Conservation (phyloP, 2,113 vertebrate species). For the Phoenicopterus ruber region DNA sequence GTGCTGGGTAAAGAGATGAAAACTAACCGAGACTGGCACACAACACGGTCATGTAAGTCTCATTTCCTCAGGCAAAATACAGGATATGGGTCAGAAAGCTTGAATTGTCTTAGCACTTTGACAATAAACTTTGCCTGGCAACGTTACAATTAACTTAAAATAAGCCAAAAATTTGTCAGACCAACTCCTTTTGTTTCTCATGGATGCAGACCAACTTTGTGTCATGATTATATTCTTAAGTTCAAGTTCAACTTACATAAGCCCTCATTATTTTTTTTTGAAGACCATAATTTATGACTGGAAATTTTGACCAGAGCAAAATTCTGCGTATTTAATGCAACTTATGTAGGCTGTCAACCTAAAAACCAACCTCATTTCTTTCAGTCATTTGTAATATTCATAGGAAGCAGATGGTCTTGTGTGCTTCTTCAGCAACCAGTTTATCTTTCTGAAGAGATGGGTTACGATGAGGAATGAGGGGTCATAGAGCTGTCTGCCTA, state of each 20-base stretch:
- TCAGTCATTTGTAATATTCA: neutral
- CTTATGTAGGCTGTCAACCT: neutral
- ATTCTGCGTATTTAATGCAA: neutral
- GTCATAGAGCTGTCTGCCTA: neutral
- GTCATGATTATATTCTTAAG: constrained; percentile 8
- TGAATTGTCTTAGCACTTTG: neutral
- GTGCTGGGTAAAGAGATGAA: neutral
- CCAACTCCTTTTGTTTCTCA: constrained; percentile 35
- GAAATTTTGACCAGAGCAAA: constrained; percentile 1
- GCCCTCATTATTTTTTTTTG: neutral
- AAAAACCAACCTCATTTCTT: neutral
- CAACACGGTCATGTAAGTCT: neutral
- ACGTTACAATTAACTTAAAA: neutral
- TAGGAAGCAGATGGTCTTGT: neutral
- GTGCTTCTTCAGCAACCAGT: neutral
- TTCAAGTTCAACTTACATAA: neutral
- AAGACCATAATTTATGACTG: constrained; percentile 6
- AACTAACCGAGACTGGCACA: neutral
- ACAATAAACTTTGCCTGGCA: constrained; percentile 34
- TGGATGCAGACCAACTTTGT: constrained; percentile 37
- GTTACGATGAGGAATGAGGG: neutral
- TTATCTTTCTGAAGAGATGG: constrained; percentile 1
- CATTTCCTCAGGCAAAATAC: constrained; percentile 17
- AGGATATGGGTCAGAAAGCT: constrained; percentile 35
- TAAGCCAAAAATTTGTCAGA: constrained; percentile 40